phyloP scores from a whole-genome alignment of 2,888 invertebrate genomes.

The Volucella bombylans region DNA sequence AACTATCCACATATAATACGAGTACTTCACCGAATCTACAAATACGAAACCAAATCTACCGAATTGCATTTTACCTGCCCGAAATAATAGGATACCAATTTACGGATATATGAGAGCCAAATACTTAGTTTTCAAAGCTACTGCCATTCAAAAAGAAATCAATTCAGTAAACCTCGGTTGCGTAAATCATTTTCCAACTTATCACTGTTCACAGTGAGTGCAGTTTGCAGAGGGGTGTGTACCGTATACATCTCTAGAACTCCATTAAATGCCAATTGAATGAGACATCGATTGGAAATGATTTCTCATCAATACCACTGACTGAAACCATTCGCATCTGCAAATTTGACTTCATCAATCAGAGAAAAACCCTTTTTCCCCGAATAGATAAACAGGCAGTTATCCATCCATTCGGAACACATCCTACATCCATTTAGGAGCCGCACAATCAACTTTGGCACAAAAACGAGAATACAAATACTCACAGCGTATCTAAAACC shows the following conservation, averaged over 20 bases:
- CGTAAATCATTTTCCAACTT: constrained; percentile 9
- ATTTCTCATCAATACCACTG: constrained; percentile 56
- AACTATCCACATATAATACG: no score
- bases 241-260: background rate
- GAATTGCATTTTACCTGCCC: constrained; percentile 30
- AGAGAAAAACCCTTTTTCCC: constrained; percentile 33
- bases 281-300: constrained; percentile 48
- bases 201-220: background rate
- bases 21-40: no score
- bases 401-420: constrained; percentile 6
- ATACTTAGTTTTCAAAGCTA: constrained; percentile 43
- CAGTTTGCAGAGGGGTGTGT: no score
- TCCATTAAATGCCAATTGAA: constrained; percentile 40
- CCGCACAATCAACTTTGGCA: background rate
- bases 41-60: background rate
- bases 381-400: constrained; percentile 23
- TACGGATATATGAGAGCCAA: constrained; percentile 36
- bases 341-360: constrained; percentile 69
- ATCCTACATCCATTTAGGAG: background rate
- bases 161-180: constrained; percentile 39
- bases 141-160: constrained; percentile 40
- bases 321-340: constrained; percentile 52
- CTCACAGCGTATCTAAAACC: background rate
- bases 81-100: constrained; percentile 51
- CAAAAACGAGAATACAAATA: constrained; percentile 7